Evolutionary conservation across 1,140 invertebrate genomes (phyloP), one percentile per base, ranked within the genome.

Genomic region (Pseudachorutes palmiensis): DNA sequence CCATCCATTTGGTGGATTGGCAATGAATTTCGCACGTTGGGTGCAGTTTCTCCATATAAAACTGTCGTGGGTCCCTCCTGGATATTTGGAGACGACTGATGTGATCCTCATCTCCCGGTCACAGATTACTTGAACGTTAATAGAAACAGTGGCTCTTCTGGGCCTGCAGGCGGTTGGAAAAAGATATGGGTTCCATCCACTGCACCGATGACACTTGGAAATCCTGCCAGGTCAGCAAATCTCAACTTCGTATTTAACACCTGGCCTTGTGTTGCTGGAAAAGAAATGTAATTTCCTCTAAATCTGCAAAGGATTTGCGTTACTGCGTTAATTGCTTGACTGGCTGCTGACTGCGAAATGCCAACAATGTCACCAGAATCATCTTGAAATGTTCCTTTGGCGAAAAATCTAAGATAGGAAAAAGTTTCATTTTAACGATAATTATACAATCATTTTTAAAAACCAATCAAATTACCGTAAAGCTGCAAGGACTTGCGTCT

Each of bases 71-170:
- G 67, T 67, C 51, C 67, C 72, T 22, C 77, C 77, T 2, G 76
- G 78, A 76, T 76, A 80, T 28, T 76, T 66, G 36, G 73, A 71
- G n/a, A 79, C 76, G 36, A 78, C 66, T 62, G 81, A 76, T 55
- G 71, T 67, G 9, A 81, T 76, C 62, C 33, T 66, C 1, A 78
- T 65, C 9, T 76, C 57, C 3, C 72, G 66, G 75, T 78, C 72
- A 66, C 75, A 76, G 2, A 80, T 74, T 26, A 69, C 73, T 76
- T 81, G 79, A 0, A 80, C 77, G 32, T 70, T 70, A 26, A 72
- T 65, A 1, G 66, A 67, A 57, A 71, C 30, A 69, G 32, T 1
- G 64, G 31, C 41, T 72, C 70, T 1, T 59, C 32, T 28, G 22
- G 29, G 3, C 32, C 58, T n/a, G 30, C 22, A 30, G 74, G 75